Evolutionary conservation across 1,140 invertebrate species (phyloP).

Genomic region (Mesaphorura yosii): DNA sequence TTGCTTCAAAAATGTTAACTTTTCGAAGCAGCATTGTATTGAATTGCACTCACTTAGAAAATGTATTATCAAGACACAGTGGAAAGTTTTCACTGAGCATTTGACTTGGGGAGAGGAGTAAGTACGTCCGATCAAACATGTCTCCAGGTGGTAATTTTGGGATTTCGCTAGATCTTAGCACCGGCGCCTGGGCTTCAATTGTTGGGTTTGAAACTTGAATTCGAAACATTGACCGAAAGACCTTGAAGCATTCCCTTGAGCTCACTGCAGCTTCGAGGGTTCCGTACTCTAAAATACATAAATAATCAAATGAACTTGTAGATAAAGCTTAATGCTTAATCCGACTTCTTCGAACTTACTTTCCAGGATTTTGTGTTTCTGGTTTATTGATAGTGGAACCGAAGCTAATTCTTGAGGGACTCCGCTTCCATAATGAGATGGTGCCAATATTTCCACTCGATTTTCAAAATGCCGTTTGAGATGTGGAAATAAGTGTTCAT

Average conservation of each 20-base stretch:
- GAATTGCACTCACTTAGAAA: too few relatives aligned
- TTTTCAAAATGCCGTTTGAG: constrained; percentile 38
- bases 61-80: too few relatives aligned
- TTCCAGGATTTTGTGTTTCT: constrained; percentile 50
- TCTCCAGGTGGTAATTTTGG: constrained; percentile 43
- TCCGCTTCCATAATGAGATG: constrained; percentile 53
- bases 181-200: too few relatives aligned
- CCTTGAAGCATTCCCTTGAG: constrained; percentile 23
- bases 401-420: constrained; percentile 62
- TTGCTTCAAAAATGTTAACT: too few relatives aligned
- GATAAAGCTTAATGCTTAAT: too few relatives aligned
- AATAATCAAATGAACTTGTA: too few relatives aligned
- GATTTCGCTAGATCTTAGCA: too few relatives aligned
- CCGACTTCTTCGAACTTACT: constrained; percentile 32
- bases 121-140: constrained; percentile 60
- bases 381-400: constrained; percentile 56
- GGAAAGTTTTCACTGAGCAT: constrained; percentile 80
- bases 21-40: too few relatives aligned
- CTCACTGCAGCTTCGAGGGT: constrained; percentile 22
- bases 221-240: constrained; percentile 27
- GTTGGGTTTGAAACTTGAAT: too few relatives aligned
- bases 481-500: constrained; percentile 49
- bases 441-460: constrained; percentile 59
- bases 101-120: constrained; percentile 68
- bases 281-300: constrained; percentile 21